Evolutionary conservation across 2,888 invertebrate species (phyloP).

Genomic region (Lydus trimaculatus): DNA sequence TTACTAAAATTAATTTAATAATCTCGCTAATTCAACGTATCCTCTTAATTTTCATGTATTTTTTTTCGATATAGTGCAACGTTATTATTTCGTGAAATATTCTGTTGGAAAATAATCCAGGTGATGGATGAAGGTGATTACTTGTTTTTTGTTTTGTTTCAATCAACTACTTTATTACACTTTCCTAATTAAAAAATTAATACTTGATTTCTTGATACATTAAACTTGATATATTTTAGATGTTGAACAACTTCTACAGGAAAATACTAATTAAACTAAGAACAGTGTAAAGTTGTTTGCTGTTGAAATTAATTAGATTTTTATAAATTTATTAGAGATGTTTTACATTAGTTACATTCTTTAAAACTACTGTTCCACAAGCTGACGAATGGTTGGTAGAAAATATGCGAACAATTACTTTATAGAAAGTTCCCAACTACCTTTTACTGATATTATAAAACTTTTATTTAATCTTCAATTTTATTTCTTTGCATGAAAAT

Average conservation of each 20-base stretch:
- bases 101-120: background rate
- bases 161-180: background rate
- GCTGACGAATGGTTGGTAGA: background rate
- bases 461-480: background rate
- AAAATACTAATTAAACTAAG: slow-evolving; percentile 27
- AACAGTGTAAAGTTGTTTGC: slow-evolving; percentile 17
- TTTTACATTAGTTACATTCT: slow-evolving; percentile 2
- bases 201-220: background rate
- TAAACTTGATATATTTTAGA: background rate
- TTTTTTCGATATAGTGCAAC: background rate
- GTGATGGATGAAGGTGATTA: slow-evolving; percentile 1
- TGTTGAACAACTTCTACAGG: background rate
- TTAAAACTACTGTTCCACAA: background rate
- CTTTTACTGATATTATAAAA: background rate
- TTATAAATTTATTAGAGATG: slow-evolving; percentile 23
- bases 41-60: background rate
- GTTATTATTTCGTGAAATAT: background rate
- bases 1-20: background rate
- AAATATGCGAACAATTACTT: background rate
- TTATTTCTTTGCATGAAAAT: background rate
- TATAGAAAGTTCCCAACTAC: background rate
- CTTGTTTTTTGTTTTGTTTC: background rate
- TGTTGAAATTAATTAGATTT: slow-evolving; percentile 22
- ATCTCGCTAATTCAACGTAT: background rate
- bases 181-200: slow-evolving; percentile 4